phyloP scores from a whole-genome alignment of 2,888 invertebrate genomes.

The Oeneis ivallda region DNA sequence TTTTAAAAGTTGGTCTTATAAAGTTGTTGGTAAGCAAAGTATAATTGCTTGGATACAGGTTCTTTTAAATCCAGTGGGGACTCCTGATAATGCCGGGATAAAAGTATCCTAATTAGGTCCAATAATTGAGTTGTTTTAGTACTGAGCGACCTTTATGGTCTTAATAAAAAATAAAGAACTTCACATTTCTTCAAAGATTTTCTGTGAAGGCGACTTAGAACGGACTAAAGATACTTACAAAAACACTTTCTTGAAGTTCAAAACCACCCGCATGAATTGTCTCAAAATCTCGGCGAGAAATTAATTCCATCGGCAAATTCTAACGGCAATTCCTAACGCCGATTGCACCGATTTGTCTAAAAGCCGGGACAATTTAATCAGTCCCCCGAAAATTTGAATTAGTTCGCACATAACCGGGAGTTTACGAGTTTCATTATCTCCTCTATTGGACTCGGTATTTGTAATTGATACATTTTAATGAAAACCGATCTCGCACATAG shows the following conservation, averaged over 20 bases:
- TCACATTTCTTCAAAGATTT: too few relatives aligned
- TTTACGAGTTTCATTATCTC: conserved; percentile 43
- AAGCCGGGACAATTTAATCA: conserved; percentile 65
- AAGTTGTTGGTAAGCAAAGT: too few relatives aligned
- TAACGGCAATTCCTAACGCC: conserved; percentile 45
- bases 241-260: conserved; percentile 49
- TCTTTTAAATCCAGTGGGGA: too few relatives aligned
- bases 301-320: conserved; percentile 58
- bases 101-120: too few relatives aligned
- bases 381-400: conserved; percentile 48
- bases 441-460: conserved; percentile 42
- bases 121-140: too few relatives aligned
- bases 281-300: conserved; percentile 57
- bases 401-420: conserved; percentile 43
- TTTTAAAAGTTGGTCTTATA: too few relatives aligned
- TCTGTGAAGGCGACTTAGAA: not conserved
- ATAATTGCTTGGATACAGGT: too few relatives aligned
- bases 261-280: conserved; percentile 55
- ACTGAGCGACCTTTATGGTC: too few relatives aligned
- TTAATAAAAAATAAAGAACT: too few relatives aligned
- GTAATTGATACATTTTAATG: conserved; percentile 6
- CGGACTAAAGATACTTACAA: conserved; percentile 35
- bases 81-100: too few relatives aligned
- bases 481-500: not conserved
- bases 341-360: conserved; percentile 59